These are phyloP conservation scores for Epinephelus cyanopodus DNA, from an alignment of 2,113 vertebrate genomes.

Conservation along the genomic window DNA sequence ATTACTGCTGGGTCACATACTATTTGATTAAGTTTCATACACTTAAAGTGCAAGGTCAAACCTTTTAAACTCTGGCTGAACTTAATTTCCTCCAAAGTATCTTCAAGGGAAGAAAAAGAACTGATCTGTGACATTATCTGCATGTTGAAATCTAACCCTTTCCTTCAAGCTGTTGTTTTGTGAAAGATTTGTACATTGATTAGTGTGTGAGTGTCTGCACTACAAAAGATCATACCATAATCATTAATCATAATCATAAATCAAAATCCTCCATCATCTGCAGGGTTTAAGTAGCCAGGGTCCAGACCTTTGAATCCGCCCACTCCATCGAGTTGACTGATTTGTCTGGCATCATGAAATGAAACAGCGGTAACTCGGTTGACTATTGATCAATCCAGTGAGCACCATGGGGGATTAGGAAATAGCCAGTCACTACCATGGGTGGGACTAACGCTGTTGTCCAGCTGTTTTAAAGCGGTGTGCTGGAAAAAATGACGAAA, in stretches of 20 bases:
- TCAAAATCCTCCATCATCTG: conserved; percentile 6
- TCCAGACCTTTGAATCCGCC: too few species aligned
- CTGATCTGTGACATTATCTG: conserved; percentile 4
- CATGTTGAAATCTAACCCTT: conserved; percentile 27
- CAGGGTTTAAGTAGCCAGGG: neutral
- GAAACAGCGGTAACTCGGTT: too few species aligned
- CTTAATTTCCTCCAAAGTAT: conserved; percentile 25
- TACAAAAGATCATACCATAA: conserved; percentile 12
- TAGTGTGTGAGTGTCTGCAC: neutral
- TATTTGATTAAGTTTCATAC: conserved; percentile 52
- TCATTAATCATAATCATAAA: conserved; percentile 8
- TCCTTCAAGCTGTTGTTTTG: conserved; percentile 10
- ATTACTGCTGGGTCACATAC: conserved; percentile 63
- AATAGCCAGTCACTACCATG: too few species aligned
- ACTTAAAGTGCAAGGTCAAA: conserved; percentile 61
- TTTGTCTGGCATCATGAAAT: too few species aligned
- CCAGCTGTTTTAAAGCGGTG: too few species aligned
- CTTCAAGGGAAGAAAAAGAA: conserved; percentile 17
- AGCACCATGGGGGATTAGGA: too few species aligned
- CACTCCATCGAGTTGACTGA: too few species aligned
- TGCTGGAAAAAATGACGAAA: too few species aligned
- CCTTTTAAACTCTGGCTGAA: conserved; percentile 50
- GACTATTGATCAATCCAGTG: too few species aligned
- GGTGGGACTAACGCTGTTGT: too few species aligned
- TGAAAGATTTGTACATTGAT: neutral